These are phyloP conservation scores for Cyrtodaria siliqua DNA, from an alignment of 2,888 invertebrate species.

Conservation along the genomic window DNA sequence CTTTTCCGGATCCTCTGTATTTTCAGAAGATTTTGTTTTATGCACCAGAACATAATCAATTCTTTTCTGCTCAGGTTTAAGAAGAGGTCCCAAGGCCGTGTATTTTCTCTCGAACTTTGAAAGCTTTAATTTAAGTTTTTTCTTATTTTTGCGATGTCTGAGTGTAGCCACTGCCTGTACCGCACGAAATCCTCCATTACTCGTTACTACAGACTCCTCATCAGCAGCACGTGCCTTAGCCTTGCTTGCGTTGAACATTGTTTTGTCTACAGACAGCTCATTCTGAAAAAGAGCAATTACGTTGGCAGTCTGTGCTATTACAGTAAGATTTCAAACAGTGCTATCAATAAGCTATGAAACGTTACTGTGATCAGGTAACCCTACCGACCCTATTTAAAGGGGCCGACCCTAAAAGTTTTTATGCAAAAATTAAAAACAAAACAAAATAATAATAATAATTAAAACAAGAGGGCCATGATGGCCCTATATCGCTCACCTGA, in stretches of 20 bases:
- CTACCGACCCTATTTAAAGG: no score
- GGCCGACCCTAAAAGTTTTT: no score
- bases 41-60: slow-evolving; percentile 84
- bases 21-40: slow-evolving; percentile 54
- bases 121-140: slow-evolving; percentile 41
- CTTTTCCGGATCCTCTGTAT: slow-evolving; percentile 45
- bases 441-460: no score
- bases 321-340: no score
- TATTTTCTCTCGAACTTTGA: slow-evolving; percentile 72
- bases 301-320: no score
- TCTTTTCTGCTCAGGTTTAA: slow-evolving; percentile 75
- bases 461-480: no score
- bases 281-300: no score
- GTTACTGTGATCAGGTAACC: no score
- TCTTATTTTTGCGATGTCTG: slow-evolving; percentile 50
- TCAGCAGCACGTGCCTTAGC: not conserved
- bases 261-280: not conserved
- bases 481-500: no score
- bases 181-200: slow-evolving; percentile 11
- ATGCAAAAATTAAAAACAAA: no score
- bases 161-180: slow-evolving; percentile 40
- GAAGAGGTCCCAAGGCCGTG: slow-evolving; percentile 67
- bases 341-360: no score
- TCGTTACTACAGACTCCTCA: not conserved
- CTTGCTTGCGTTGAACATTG: not conserved